A percentile compares a stretch with the other conserved stretches of the same genome.
Evolutionary conservation across 1,140 invertebrate species (phyloP).

Genomic region (Pseudomyrmex concolor): DNA sequence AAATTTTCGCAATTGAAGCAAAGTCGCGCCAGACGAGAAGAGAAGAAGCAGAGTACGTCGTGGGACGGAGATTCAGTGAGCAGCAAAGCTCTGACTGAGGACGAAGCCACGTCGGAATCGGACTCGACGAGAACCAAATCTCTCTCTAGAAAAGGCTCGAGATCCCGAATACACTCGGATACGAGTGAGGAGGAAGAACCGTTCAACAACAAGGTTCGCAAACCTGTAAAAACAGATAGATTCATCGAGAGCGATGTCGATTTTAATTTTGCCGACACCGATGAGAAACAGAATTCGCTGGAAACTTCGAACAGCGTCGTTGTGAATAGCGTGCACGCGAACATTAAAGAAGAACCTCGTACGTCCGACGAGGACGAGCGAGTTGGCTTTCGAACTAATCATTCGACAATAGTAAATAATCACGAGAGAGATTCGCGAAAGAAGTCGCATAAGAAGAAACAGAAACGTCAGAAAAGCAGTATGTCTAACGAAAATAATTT

Average conservation of each 20-base stretch:
- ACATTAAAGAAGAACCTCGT: conserved; percentile 82
- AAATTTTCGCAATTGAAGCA: conserved; percentile 96
- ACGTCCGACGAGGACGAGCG: conserved; percentile 84
- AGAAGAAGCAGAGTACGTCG: conserved; percentile 94
- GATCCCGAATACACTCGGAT: conserved; percentile 87
- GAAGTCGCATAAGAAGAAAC: conserved; percentile 93
- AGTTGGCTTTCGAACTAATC: conserved; percentile 76
- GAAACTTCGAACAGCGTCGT: conserved; percentile 73
- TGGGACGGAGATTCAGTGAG: conserved; percentile 94
- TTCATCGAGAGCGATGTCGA: conserved; percentile 86
- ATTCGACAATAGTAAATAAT: conserved; percentile 78
- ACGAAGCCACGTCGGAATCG: conserved; percentile 82
- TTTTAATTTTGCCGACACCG: conserved; percentile 85
- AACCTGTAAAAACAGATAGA: conserved; percentile 81
- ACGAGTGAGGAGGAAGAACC: conserved; percentile 87
- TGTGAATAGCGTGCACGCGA: conserved; percentile 77
- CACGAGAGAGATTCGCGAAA: conserved; percentile 86
- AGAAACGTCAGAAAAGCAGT: conserved; percentile 90
- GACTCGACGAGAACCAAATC: conserved; percentile 84
- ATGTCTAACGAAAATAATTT: conserved; percentile 86
- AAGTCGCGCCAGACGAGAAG: conserved; percentile 92
- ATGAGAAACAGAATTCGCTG: conserved; percentile 83
- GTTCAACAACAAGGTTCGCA: conserved; percentile 81
- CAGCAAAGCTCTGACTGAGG: conserved; percentile 84
- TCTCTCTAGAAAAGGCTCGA: conserved; percentile 82